phyloP scores from a whole-genome alignment of 1,140 invertebrate species.

The Teleopsis dalmanni region DNA sequence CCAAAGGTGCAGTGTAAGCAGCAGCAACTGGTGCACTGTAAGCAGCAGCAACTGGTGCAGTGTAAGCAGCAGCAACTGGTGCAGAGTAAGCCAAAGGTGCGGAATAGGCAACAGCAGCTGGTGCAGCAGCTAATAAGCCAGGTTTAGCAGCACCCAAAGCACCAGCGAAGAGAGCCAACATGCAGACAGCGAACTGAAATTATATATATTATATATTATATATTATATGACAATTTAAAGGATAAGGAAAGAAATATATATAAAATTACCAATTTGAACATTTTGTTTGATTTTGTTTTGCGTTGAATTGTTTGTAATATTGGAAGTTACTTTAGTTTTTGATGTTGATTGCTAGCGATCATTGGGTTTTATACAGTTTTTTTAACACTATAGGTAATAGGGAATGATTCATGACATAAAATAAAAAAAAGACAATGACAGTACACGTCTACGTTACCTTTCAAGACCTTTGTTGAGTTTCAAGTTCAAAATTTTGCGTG shows the following conservation, averaged over 20 bases:
- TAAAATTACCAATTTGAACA: slow-evolving; percentile 39
- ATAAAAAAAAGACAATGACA: too few relatives aligned
- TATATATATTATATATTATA: neutral
- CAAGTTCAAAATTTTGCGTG: too few relatives aligned
- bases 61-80: slow-evolving; percentile 21
- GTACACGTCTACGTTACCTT: too few relatives aligned
- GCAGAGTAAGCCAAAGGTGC: too few relatives aligned
- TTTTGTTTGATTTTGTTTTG: slow-evolving; percentile 23
- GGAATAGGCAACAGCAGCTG: slow-evolving; percentile 20
- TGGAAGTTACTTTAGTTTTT: too few relatives aligned
- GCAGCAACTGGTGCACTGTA: slow-evolving; percentile 23
- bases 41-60: slow-evolving; percentile 29
- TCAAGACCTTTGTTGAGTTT: too few relatives aligned
- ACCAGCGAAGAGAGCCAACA: slow-evolving; percentile 32
- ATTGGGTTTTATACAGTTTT: too few relatives aligned
- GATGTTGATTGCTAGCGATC: too few relatives aligned
- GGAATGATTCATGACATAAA: too few relatives aligned
- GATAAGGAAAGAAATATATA: neutral
- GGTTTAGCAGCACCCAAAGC: slow-evolving; percentile 36
- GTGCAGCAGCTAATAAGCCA: slow-evolving; percentile 16
- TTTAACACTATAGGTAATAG: too few relatives aligned
- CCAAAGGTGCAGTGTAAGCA: slow-evolving; percentile 30
- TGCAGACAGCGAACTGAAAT: slow-evolving; percentile 27
- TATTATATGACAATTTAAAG: neutral
- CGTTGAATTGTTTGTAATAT: too few relatives aligned